phyloP scores from a whole-genome alignment of 2,888 invertebrate species.

The Drosophila neotestacea region DNA sequence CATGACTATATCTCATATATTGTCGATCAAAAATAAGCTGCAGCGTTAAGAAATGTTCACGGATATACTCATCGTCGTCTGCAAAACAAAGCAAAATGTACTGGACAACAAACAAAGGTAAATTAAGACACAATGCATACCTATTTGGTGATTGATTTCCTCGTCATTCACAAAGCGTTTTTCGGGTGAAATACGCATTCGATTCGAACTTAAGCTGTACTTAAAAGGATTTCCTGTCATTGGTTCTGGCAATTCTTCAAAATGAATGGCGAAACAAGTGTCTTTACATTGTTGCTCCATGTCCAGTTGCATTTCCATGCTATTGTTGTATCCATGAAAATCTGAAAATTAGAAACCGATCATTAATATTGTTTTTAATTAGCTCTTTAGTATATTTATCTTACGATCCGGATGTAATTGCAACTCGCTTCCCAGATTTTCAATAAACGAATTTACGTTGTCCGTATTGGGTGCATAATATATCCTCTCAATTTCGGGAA shows the following conservation, averaged over 20 bases:
- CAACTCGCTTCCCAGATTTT: slow-evolving; percentile 69
- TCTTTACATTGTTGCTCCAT: slow-evolving; percentile 74
- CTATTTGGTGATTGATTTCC: slow-evolving; percentile 75
- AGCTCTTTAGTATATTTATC: slow-evolving; percentile 2
- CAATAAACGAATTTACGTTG: slow-evolving; percentile 68
- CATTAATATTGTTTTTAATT: not conserved
- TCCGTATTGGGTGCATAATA: slow-evolving; percentile 72
- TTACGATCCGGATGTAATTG: slow-evolving; percentile 69
- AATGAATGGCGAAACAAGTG: slow-evolving; percentile 78
- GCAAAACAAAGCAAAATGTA: slow-evolving; percentile 32
- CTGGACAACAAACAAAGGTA: slow-evolving; percentile 8
- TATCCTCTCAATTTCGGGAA: slow-evolving; percentile 77
- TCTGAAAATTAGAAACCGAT: slow-evolving; percentile 36
- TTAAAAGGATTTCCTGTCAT: slow-evolving; percentile 34
- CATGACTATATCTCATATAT: slow-evolving; percentile 85
- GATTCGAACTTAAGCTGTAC: slow-evolving; percentile 86
- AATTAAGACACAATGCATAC: slow-evolving; percentile 40
- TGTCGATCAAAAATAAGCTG: slow-evolving; percentile 88
- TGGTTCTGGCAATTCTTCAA: slow-evolving; percentile 56
- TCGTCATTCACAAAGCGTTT: slow-evolving; percentile 82
- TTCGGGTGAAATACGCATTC: slow-evolving; percentile 82
- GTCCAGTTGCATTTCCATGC: slow-evolving; percentile 64
- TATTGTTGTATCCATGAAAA: slow-evolving; percentile 56
- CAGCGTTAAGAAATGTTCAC: slow-evolving; percentile 86
- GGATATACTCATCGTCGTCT: slow-evolving; percentile 85